Percentiles rank a stretch among this genome's conserved stretches.
phyloP scores from a whole-genome alignment of 2,113 vertebrate species.

The Agapornis roseicollis region DNA sequence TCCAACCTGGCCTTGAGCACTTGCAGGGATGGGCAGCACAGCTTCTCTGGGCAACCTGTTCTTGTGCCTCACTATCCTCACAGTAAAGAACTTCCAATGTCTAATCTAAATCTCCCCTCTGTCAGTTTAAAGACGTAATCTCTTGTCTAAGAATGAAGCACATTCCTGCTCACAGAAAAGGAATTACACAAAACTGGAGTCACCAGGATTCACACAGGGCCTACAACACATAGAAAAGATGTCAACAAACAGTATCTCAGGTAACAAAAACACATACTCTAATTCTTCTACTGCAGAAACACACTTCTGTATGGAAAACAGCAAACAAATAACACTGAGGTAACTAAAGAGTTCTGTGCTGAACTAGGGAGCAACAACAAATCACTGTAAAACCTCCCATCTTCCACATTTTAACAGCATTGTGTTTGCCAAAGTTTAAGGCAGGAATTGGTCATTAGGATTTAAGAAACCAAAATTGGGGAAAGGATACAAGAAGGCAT shows the following conservation, averaged over 20 bases:
- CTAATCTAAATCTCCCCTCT: no score
- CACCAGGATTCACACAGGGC: neutral
- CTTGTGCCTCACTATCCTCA: no score
- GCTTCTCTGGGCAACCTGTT: no score
- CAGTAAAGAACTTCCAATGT: no score
- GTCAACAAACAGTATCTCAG: neutral
- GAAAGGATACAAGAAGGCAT: neutral
- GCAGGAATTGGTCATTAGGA: neutral
- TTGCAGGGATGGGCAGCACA: no score
- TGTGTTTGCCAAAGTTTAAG: neutral
- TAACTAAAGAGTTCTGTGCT: neutral
- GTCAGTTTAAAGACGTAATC: no score
- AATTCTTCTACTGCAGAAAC: neutral
- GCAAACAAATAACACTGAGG: neutral
- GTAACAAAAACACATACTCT: neutral
- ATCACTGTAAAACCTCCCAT: neutral
- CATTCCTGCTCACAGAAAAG: neutral
- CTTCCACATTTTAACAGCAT: neutral
- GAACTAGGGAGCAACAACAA: neutral
- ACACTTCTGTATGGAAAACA: neutral
- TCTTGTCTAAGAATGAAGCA: neutral
- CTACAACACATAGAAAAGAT: neutral
- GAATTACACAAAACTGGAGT: neutral
- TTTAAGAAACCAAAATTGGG: neutral
- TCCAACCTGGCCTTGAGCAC: no score